Evolutionary conservation across 2,797 vertebrate species (phyloP).

Genomic region (Siniperca obscura): DNA sequence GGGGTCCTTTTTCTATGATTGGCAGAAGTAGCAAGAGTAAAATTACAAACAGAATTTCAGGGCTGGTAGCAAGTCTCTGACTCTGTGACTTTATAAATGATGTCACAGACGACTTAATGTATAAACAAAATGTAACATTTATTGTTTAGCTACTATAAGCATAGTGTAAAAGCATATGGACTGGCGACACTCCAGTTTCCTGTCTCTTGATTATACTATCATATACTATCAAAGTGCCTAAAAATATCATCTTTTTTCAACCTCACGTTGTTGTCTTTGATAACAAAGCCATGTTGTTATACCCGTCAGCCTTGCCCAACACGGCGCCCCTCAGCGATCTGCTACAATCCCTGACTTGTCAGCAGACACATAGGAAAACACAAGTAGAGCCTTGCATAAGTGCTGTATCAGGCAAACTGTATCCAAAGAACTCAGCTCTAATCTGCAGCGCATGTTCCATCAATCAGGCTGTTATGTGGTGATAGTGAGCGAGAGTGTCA

Average conservation of each 20-base stretch:
- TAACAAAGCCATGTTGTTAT: constrained; percentile 67
- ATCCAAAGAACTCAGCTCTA: constrained; percentile 53
- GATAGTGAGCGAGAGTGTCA: constrained; percentile 50
- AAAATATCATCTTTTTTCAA: constrained; percentile 11
- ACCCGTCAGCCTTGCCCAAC: constrained; percentile 61
- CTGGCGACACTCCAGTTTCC: background rate
- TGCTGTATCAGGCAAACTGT: constrained; percentile 55
- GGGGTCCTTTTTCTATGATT: background rate
- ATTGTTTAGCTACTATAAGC: background rate
- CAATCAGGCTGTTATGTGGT: constrained; percentile 61
- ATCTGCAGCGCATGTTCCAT: constrained; percentile 67
- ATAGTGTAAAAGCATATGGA: background rate
- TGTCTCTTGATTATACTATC: constrained; percentile 6
- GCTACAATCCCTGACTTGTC: constrained; percentile 64
- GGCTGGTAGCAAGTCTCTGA: background rate
- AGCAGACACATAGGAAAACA: constrained; percentile 70
- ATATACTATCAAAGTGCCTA: constrained; percentile 42
- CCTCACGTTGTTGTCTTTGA: constrained; percentile 59
- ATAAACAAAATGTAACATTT: background rate
- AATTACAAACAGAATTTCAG: background rate
- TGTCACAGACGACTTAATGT: background rate
- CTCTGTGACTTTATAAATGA: too few relatives aligned
- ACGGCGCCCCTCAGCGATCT: constrained; percentile 49
- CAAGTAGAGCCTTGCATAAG: constrained; percentile 62
- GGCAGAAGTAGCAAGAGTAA: background rate